Evolutionary conservation across 1,140 invertebrate genomes (phyloP).

Genomic region (Pseudomyrmex gracilis): DNA sequence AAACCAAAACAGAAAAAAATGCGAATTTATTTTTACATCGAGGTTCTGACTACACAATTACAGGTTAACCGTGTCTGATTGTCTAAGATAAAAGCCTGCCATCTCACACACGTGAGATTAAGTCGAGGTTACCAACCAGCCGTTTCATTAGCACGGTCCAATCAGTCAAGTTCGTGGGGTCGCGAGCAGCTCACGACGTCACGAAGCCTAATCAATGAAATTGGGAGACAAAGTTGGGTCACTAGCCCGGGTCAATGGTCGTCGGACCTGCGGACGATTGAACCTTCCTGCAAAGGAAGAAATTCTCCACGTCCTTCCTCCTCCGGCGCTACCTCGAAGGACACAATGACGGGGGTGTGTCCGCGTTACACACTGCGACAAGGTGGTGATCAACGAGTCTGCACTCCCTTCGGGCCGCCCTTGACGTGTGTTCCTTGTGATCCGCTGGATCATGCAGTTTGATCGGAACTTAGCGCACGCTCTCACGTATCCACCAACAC

Average conservation of each 20-base stretch:
- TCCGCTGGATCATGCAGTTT: constrained; percentile 57
- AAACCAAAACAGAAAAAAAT: too few species aligned
- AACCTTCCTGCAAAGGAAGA: constrained; percentile 72
- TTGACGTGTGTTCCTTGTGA: constrained; percentile 60
- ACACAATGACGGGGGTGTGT: constrained; percentile 81
- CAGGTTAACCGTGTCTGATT: neutral
- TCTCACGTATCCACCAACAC: neutral
- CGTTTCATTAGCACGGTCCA: constrained; percentile 84
- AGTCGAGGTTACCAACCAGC: constrained; percentile 75
- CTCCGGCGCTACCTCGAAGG: constrained; percentile 64
- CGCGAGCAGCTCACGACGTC: constrained; percentile 51
- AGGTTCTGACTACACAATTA: neutral
- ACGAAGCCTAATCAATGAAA: constrained; percentile 83
- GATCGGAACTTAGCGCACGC: constrained; percentile 58
- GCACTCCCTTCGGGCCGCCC: constrained; percentile 50
- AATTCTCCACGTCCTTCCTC: constrained; percentile 63
- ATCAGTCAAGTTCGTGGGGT: constrained; percentile 74
- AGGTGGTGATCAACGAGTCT: constrained; percentile 60
- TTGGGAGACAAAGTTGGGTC: constrained; percentile 83
- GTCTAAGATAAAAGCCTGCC: constrained; percentile 7
- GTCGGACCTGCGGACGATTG: constrained; percentile 76
- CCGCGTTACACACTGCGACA: constrained; percentile 34
- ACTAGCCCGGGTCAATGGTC: constrained; percentile 80
- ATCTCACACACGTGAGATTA: constrained; percentile 76
- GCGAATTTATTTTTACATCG: neutral